These are phyloP conservation scores for Gambusia affinis DNA, from an alignment of 2,113 vertebrate genomes.

Conservation along the genomic window DNA sequence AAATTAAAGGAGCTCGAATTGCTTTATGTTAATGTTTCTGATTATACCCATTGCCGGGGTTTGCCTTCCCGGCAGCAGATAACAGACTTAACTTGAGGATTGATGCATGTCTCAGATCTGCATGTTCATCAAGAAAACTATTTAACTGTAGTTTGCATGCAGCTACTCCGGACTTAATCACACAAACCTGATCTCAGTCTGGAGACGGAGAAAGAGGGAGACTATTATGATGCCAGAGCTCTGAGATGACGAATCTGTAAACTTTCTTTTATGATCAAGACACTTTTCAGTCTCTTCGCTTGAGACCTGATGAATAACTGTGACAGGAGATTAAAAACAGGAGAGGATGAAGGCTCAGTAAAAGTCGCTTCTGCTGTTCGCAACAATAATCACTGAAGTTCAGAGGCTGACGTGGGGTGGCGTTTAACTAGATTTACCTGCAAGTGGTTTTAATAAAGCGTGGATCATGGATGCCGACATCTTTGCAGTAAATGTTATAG, in stretches of 20 bases:
- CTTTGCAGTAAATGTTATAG: conserved; percentile 38
- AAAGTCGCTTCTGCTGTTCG: conserved; percentile 4
- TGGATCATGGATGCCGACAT: background rate
- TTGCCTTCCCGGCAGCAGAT: conserved; percentile 60
- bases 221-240: background rate
- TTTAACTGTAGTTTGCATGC: conserved; percentile 64
- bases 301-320: background rate
- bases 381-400: background rate
- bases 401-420: background rate
- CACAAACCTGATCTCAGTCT: conserved; percentile 39
- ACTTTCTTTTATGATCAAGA: background rate
- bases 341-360: background rate
- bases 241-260: conserved; percentile 1
- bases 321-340: background rate
- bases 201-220: background rate
- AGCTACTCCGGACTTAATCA: conserved; percentile 36
- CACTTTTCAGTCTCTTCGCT: conserved; percentile 15
- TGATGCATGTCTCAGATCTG: conserved; percentile 72
- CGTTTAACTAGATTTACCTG: conserved; percentile 23
- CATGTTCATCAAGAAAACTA: conserved; percentile 58
- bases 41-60: conserved; percentile 59
- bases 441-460: conserved; percentile 27
- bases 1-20: conserved; percentile 78
- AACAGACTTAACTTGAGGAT: conserved; percentile 69
- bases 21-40: conserved; percentile 77